Evolutionary conservation across 2,797 vertebrate species (phyloP), one percentile per base, ranked within the genome.

Genomic region (Menidia menidia): DNA sequence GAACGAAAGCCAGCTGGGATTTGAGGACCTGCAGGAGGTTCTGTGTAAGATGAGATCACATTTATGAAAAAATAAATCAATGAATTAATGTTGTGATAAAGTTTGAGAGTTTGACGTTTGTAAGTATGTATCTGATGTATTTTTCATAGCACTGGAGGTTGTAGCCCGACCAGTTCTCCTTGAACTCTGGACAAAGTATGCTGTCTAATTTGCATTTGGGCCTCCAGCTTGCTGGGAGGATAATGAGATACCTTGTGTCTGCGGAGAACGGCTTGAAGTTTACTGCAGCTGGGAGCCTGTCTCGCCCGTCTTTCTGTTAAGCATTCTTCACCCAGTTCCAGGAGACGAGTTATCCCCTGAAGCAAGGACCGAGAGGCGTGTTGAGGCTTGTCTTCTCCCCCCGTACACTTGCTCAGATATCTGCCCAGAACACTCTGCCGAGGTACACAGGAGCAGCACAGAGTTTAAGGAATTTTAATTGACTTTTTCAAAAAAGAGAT

Each of bases 11-110:
- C 90, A 94, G 68, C 75, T 90, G 94, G 9, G 91, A 92, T 16
- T 80, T 75, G 50, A 99, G 91, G 67, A 93, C 92, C 80, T 60
- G 88, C 87, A 95, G 96, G 80, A 96, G 96, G 58, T 88, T 93
- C 97, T 98, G 76, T 43, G 66, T 14, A 74, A 9, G 52, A 30
- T 15, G 63, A 75, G 52, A 74, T 0, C 47, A 61, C 50, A 80
- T 58, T 64, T 7, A 59, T 32, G 39, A 69, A 16, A 75, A 39
- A 4, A 48, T 52, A 2, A 0, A 42, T 50, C 45, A 59, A 41
- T 13, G 48, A n/a, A 57, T 9, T 13, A 67, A 41, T 11, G 3
- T 14, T 35, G 47, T 2, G 31, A 39, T 15, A 31, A 12, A 56
- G 30, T n/a, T 7, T 6, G 32, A 10, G 47, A 19, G n/a, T 69